Conservation (phyloP, 2,888 invertebrate species). For the Suillia variegata region DNA sequence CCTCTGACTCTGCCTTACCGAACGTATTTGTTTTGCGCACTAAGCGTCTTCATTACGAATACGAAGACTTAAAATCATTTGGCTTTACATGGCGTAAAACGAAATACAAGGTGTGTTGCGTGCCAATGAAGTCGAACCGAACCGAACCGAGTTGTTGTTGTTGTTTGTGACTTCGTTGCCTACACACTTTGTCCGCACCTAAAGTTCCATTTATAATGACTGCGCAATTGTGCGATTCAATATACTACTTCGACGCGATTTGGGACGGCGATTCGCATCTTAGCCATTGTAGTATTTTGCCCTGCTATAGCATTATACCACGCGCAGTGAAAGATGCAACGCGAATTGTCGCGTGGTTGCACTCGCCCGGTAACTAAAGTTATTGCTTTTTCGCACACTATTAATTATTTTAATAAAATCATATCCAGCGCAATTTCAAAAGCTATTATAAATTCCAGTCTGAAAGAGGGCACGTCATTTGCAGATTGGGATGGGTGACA, state of each 20-base stretch:
- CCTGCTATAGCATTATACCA: slow-evolving; percentile 12
- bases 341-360: slow-evolving; percentile 32
- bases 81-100: too few relatives aligned
- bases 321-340: neutral
- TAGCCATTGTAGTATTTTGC: slow-evolving; percentile 22
- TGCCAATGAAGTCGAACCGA: slow-evolving; percentile 29
- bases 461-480: slow-evolving; percentile 23
- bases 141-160: slow-evolving; percentile 18
- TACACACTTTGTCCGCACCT: slow-evolving; percentile 35
- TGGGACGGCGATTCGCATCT: slow-evolving; percentile 28
- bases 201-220: slow-evolving; percentile 30
- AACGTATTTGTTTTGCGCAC: too few relatives aligned
- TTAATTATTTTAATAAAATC: slow-evolving; percentile 34
- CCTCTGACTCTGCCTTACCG: too few relatives aligned
- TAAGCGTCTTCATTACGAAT: too few relatives aligned
- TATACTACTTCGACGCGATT: slow-evolving; percentile 20
- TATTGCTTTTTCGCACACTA: slow-evolving; percentile 34
- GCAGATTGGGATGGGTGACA: slow-evolving; percentile 29
- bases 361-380: slow-evolving; percentile 5
- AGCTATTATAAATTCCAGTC: slow-evolving; percentile 8
- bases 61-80: too few relatives aligned
- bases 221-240: slow-evolving; percentile 29
- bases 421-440: slow-evolving; percentile 1
- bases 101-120: slow-evolving; percentile 36
- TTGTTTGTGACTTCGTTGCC: slow-evolving; percentile 25